Evolutionary conservation across 2,797 vertebrate genomes (phyloP).

Genomic region (Sebastes oblongus): DNA sequence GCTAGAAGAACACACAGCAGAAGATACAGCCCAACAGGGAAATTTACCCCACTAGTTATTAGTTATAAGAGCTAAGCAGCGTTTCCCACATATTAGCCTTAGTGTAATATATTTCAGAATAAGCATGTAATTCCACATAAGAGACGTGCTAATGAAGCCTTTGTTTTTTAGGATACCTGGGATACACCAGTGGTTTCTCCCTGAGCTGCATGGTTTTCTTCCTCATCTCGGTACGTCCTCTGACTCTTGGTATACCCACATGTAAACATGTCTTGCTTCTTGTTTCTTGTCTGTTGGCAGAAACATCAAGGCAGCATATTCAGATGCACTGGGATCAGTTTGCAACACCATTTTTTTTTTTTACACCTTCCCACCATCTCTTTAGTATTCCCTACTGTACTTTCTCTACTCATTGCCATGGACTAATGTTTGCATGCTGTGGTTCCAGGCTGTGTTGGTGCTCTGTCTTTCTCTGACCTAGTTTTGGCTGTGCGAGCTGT

Average conservation of each 20-base stretch:
- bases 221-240: constrained; percentile 88
- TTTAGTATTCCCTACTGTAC: constrained; percentile 58
- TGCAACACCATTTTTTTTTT: not conserved
- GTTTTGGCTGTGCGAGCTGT: constrained; percentile 67
- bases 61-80: not conserved
- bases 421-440: constrained; percentile 78
- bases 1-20: not conserved
- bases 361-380: constrained; percentile 31
- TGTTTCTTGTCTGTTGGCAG: constrained; percentile 9
- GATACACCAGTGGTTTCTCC: constrained; percentile 98
- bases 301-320: constrained; percentile 4
- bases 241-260: not conserved
- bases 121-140: not conserved
- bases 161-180: constrained; percentile 90
- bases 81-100: not conserved
- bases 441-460: constrained; percentile 68
- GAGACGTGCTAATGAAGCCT: constrained; percentile 36
- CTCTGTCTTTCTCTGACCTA: constrained; percentile 77
- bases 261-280: not conserved
- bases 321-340: constrained; percentile 20
- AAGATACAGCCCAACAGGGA: not conserved
- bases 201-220: constrained; percentile 99
- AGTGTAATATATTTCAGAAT: not conserved
- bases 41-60: constrained; percentile 1
- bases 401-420: constrained; percentile 69